Conservation (phyloP, 2,113 vertebrate genomes). For the Phyllostomus discolor region DNA sequence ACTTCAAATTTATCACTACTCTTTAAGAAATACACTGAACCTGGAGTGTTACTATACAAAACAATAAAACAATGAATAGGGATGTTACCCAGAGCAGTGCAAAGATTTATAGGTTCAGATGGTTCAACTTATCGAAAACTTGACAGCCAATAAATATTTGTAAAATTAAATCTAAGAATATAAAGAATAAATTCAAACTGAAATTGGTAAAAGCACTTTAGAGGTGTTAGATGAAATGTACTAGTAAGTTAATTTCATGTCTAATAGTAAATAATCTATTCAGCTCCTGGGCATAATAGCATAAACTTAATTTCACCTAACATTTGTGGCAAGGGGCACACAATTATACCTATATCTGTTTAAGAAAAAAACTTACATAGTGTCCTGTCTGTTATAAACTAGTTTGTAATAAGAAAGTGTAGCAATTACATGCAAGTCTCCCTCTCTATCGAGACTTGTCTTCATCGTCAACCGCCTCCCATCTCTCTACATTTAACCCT, state of each 20-base stretch:
- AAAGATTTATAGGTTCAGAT: background rate
- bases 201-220: background rate
- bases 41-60: background rate
- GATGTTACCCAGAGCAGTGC: background rate
- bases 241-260: background rate
- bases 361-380: background rate
- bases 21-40: conserved; percentile 28
- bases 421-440: background rate
- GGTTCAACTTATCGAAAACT: background rate
- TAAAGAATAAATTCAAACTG: background rate
- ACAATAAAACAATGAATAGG: conserved; percentile 7
- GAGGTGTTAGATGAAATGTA: background rate
- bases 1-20: background rate
- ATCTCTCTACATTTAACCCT: background rate
- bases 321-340: background rate
- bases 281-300: background rate
- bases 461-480: background rate
- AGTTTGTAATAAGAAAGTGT: background rate
- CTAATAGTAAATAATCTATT: conserved; percentile 4
- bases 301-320: background rate
- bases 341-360: background rate
- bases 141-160: background rate
- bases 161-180: conserved; percentile 31
- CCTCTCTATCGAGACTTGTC: background rate
- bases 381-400: background rate